Conservation (phyloP, 2,113 vertebrate genomes). For the Embiotoca jacksoni region DNA sequence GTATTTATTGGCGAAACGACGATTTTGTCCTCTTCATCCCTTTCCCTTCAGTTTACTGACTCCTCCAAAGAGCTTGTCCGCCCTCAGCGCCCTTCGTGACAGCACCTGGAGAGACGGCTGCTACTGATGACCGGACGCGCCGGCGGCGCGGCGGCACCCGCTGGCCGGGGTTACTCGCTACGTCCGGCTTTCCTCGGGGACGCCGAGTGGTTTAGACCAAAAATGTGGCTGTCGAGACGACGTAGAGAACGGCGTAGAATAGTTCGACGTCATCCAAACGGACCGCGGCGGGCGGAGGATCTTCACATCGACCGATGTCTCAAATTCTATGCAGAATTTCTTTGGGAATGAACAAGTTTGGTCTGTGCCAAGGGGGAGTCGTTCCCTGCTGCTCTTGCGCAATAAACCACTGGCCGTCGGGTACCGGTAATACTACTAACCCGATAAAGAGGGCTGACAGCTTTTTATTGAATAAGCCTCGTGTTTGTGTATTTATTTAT, state of each 20-base stretch:
- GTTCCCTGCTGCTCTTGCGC: conserved; percentile 61
- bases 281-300: not conserved
- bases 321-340: conserved; percentile 60
- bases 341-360: conserved; percentile 43
- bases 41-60: conserved; percentile 88
- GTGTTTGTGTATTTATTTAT: conserved; percentile 29
- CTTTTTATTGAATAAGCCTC: conserved; percentile 19
- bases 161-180: conserved; percentile 86
- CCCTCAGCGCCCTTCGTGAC: conserved; percentile 90
- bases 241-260: conserved; percentile 46
- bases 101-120: conserved; percentile 93
- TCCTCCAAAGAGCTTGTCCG: conserved; percentile 92
- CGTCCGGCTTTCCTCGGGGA: not conserved
- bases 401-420: conserved; percentile 64
- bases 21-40: not conserved
- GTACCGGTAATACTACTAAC: conserved; percentile 23
- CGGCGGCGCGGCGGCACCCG: conserved; percentile 85
- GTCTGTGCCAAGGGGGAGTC: conserved; percentile 55
- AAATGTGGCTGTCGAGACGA: conserved; percentile 16
- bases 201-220: conserved; percentile 26
- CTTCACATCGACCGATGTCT: not conserved
- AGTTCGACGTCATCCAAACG: too few species aligned
- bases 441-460: conserved; percentile 55
- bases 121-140: conserved; percentile 81
- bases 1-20: too few species aligned